phyloP scores from a whole-genome alignment of 2,113 vertebrate genomes.

The Butastur rufipennis region DNA sequence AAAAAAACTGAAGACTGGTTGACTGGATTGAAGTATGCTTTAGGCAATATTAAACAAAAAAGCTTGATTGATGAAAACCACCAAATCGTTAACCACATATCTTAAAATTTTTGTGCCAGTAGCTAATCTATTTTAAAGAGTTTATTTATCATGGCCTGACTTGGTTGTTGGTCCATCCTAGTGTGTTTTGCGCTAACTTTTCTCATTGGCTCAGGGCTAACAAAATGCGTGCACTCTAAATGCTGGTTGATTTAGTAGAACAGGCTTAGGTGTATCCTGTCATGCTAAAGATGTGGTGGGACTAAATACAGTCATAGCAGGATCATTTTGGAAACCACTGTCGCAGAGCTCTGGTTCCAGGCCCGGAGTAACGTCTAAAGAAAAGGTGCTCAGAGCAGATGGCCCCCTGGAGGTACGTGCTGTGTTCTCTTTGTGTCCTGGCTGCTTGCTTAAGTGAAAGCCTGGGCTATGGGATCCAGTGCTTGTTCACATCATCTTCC shows the following conservation, averaged over 20 bases:
- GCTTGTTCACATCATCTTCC: rapidly evolving
- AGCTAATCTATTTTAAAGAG: background rate
- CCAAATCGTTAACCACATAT: rapidly evolving
- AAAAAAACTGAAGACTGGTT: background rate
- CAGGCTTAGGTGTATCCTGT: background rate
- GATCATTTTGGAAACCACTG: background rate
- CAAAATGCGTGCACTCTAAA: background rate
- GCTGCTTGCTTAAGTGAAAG: background rate
- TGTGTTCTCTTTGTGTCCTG: background rate
- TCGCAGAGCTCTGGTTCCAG: background rate
- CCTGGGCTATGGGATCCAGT: background rate
- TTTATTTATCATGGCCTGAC: background rate
- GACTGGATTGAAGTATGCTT: background rate
- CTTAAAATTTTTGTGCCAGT: background rate
- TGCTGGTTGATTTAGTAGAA: background rate
- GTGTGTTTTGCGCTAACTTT: background rate
- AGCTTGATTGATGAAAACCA: background rate
- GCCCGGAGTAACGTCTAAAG: background rate
- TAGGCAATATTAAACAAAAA: background rate
- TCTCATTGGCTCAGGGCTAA: background rate
- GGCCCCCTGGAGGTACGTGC: background rate
- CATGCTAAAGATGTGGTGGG: background rate
- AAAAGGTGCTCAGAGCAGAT: background rate
- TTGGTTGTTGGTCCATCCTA: background rate
- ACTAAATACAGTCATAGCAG: background rate